Percentiles rank a stretch among this genome's conserved stretches.
Conservation (phyloP, 2,888 invertebrate species). For the Lysandra coridon region DNA sequence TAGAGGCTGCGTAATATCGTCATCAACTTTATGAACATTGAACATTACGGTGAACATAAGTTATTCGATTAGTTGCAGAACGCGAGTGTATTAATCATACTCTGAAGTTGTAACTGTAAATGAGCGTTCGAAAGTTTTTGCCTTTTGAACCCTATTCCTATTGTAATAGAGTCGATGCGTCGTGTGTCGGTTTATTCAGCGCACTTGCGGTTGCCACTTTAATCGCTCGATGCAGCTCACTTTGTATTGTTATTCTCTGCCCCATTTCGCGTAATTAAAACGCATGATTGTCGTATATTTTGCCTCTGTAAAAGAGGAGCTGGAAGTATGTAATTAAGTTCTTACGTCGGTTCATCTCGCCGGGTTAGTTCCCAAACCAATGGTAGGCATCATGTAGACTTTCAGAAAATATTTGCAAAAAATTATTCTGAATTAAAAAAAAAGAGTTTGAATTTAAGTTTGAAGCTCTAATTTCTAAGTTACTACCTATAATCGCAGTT, state of each 20-base stretch:
- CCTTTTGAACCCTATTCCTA: not conserved
- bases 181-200: not conserved
- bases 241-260: constrained; percentile 22
- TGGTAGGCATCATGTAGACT: too few species aligned
- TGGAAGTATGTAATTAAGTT: too few species aligned
- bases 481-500: too few species aligned
- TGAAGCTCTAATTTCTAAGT: too few species aligned
- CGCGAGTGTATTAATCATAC: constrained; percentile 5
- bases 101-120: not conserved
- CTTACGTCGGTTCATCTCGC: too few species aligned
- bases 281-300: constrained; percentile 5
- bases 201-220: constrained; percentile 11
- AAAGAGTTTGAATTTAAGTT: too few species aligned
- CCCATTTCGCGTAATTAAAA: constrained; percentile 17
- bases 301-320: not conserved
- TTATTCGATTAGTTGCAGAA: not conserved
- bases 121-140: not conserved
- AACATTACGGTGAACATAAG: not conserved
- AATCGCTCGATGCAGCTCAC: constrained; percentile 20
- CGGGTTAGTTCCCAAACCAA: too few species aligned
- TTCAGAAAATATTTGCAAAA: too few species aligned
- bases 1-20: not conserved
- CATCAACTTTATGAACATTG: too few species aligned
- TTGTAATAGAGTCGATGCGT: not conserved
- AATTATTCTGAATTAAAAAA: too few species aligned